Evolutionary conservation across 2,888 invertebrate species (phyloP).

Genomic region (Pachymerium ferrugineum): DNA sequence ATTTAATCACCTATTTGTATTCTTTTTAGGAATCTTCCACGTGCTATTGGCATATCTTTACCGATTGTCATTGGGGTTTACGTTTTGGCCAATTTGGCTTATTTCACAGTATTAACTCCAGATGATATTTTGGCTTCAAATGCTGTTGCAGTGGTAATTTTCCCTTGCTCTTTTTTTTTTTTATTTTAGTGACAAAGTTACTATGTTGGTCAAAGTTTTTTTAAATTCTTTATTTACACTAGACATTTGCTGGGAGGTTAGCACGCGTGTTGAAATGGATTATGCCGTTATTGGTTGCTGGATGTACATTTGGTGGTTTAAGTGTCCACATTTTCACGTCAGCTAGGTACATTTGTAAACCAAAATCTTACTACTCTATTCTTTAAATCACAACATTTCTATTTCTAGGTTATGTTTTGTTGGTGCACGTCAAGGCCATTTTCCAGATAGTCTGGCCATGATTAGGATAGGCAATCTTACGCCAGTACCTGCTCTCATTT

Average conservation of each 20-base stretch:
- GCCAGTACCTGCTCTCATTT: slow-evolving; percentile 78
- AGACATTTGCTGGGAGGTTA: slow-evolving; percentile 81
- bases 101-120: slow-evolving; percentile 59
- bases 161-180: background rate
- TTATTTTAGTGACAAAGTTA: no score
- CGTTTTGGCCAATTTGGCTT: slow-evolving; percentile 80
- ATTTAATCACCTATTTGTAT: slow-evolving; percentile 36
- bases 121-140: slow-evolving; percentile 69
- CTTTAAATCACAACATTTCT: no score
- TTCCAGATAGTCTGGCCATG: slow-evolving; percentile 76
- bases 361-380: no score
- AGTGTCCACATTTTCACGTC: slow-evolving; percentile 95
- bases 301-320: slow-evolving; percentile 89
- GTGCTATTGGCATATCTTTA: slow-evolving; percentile 86
- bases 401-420: slow-evolving; percentile 70
- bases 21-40: slow-evolving; percentile 69
- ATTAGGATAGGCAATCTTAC: slow-evolving; percentile 75
- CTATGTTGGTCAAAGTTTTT: no score
- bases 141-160: slow-evolving; percentile 81
- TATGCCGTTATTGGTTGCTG: slow-evolving; percentile 93
- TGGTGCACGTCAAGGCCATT: slow-evolving; percentile 79
- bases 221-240: slow-evolving; percentile 32
- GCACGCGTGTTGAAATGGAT: slow-evolving; percentile 80
- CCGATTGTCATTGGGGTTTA: slow-evolving; percentile 84
- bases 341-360: slow-evolving; percentile 59